Conservation (phyloP, 2,113 vertebrate genomes). For the Cyprinus carpio region DNA sequence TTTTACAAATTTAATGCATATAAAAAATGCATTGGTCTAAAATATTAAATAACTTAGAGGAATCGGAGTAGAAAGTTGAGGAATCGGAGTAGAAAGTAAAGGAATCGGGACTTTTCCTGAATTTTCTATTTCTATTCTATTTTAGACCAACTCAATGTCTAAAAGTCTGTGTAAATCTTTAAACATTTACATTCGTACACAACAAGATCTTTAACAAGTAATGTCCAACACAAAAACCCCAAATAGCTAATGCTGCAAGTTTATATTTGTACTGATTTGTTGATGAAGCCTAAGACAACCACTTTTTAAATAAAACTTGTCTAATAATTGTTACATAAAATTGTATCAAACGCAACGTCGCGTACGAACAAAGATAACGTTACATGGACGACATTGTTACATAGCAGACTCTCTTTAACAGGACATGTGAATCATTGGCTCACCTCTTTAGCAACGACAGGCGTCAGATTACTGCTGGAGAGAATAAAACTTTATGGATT, state of each 20-base stretch:
- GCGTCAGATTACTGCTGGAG: not conserved
- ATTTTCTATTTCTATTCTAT: not conserved
- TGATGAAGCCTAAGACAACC: not conserved
- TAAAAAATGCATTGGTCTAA: not conserved
- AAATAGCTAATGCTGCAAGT: not conserved
- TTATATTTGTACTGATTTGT: not conserved
- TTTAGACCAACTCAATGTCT: not conserved
- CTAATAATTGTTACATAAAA: not conserved
- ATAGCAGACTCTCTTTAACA: not conserved
- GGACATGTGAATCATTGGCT: not conserved
- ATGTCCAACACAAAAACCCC: not conserved
- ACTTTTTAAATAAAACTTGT: not conserved
- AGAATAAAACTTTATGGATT: not conserved
- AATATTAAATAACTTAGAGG: not conserved
- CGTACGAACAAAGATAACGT: not conserved
- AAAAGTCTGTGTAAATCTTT: not conserved
- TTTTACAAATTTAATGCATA: not conserved
- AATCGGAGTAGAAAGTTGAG: too few species aligned
- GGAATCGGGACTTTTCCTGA: too few species aligned
- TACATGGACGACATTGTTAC: not conserved
- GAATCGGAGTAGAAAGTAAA: not conserved
- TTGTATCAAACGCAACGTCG: not conserved
- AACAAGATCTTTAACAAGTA: not conserved
- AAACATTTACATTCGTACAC: not conserved
- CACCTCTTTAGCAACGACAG: not conserved